phyloP scores from a whole-genome alignment of 2,113 vertebrate genomes.

The Ivindomyrus marchei region DNA sequence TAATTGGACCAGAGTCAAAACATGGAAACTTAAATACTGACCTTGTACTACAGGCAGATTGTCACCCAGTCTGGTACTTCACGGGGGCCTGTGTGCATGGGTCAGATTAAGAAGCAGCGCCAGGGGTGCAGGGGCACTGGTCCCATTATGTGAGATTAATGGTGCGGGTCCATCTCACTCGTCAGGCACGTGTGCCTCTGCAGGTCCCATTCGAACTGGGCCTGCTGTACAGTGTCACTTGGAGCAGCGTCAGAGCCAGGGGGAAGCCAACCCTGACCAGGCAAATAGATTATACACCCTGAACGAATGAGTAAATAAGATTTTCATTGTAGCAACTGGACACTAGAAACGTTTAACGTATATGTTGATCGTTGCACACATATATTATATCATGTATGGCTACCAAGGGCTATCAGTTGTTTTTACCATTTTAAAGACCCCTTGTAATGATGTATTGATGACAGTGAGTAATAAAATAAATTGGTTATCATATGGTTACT shows the following conservation, averaged over 20 bases:
- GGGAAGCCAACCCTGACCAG: neutral
- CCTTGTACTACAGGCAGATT: conserved; percentile 47
- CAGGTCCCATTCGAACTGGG: neutral
- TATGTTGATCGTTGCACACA: neutral
- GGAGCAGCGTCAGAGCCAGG: neutral
- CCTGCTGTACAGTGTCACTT: neutral
- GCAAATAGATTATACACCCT: neutral
- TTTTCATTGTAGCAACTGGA: neutral
- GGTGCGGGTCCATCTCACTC: neutral
- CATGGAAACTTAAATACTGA: conserved; percentile 56
- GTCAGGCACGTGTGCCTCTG: conserved; percentile 2
- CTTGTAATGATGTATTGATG: neutral
- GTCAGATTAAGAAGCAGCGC: neutral
- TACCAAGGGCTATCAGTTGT: neutral
- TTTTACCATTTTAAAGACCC: neutral
- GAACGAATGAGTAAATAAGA: neutral
- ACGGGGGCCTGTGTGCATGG: neutral
- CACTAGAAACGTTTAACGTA: neutral
- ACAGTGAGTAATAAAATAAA: neutral
- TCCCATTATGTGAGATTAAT: conserved; percentile 22
- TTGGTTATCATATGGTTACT: neutral
- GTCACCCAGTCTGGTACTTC: conserved; percentile 35
- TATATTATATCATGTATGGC: neutral
- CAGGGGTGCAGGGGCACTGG: neutral
- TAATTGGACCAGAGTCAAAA: conserved; percentile 56